Percentiles rank a stretch among this genome's conserved stretches.
Evolutionary conservation across 1,140 invertebrate genomes (phyloP).

Genomic region (Myzus persicae): DNA sequence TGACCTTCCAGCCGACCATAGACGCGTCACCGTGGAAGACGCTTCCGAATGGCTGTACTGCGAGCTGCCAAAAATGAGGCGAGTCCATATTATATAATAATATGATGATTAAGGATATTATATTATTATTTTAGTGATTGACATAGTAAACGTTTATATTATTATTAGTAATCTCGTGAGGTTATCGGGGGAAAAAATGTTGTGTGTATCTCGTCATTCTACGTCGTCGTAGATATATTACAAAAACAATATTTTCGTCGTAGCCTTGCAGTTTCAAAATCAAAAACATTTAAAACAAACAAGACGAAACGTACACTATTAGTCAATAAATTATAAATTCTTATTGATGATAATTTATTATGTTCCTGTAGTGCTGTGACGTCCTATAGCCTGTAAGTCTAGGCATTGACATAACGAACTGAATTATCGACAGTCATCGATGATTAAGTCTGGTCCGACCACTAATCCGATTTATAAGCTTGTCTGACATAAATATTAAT

Average conservation of each 20-base stretch:
- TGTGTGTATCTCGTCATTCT: background rate
- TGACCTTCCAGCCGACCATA: constrained; percentile 73
- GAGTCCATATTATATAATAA: constrained; percentile 32
- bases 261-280: background rate
- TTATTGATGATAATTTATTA: background rate
- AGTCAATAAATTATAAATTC: background rate
- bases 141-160: background rate
- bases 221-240: background rate
- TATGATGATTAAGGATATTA: background rate
- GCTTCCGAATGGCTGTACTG: constrained; percentile 82
- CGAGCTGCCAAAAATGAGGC: constrained; percentile 77
- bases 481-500: background rate
- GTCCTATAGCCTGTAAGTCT: background rate
- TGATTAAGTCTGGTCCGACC: background rate
- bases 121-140: background rate
- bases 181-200: background rate
- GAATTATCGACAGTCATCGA: background rate
- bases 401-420: background rate
- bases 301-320: background rate
- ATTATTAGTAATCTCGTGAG: background rate
- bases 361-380: background rate
- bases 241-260: background rate
- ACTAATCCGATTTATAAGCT: background rate
- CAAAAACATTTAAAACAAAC: background rate
- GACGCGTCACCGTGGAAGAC: constrained; percentile 77